Conservation (phyloP, 2,888 invertebrate species). For the Protonemura montana region DNA sequence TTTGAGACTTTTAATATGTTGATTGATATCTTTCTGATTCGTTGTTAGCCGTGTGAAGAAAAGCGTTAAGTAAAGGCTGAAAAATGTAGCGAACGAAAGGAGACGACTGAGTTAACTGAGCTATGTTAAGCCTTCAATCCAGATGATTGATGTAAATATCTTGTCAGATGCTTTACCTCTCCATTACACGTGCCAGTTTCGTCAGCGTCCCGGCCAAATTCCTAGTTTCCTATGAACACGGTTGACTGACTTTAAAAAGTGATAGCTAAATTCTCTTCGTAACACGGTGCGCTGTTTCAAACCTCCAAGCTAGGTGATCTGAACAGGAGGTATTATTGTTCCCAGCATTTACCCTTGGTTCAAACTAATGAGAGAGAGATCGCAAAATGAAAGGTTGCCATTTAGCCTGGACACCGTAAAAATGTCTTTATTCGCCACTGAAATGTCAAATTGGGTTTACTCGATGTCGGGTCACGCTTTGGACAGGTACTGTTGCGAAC, state of each 20-base stretch:
- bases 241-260: neutral
- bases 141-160: constrained; percentile 25
- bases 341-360: neutral
- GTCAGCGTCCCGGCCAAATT: neutral
- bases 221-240: neutral
- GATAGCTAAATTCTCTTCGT: neutral
- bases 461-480: neutral
- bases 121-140: constrained; percentile 23
- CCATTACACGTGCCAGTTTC: neutral
- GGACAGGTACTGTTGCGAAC: constrained; percentile 7
- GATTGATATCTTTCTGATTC: constrained; percentile 38
- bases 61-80: constrained; percentile 21
- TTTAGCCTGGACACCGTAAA: neutral
- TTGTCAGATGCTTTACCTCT: constrained; percentile 12
- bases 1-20: constrained; percentile 37
- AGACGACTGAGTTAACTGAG: constrained; percentile 29
- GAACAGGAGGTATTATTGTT: too few species aligned
- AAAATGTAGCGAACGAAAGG: constrained; percentile 17
- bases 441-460: neutral
- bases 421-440: neutral
- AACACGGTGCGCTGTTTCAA: neutral
- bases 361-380: neutral
- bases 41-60: neutral
- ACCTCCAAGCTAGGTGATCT: too few species aligned
- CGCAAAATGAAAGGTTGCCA: neutral